A percentile compares a stretch with the other conserved stretches of the same genome.
Conservation (phyloP, 1,140 invertebrate genomes). For the Drosophila parabipectinata region DNA sequence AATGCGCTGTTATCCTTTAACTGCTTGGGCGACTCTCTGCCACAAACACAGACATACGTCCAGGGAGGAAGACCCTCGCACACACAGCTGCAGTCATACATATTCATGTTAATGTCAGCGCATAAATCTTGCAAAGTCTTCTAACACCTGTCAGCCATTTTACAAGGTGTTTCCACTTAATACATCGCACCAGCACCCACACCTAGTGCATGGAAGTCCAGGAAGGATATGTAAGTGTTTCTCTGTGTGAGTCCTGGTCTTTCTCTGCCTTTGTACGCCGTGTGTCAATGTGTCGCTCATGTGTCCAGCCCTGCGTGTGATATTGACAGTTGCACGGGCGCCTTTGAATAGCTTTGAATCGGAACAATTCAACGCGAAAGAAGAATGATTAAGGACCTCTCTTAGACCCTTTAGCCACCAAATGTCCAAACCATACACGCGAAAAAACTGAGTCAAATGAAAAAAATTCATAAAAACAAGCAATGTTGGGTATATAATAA, state of each 20-base stretch:
- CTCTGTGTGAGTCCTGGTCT: conserved; percentile 24
- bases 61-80: conserved; percentile 3
- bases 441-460: background rate
- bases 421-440: background rate
- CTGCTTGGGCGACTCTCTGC: conserved; percentile 64
- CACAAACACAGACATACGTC: conserved; percentile 23
- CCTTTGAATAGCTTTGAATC: conserved; percentile 38
- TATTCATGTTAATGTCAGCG: conserved; percentile 82
- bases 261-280: conserved; percentile 72
- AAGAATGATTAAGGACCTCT: conserved; percentile 1
- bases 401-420: conserved; percentile 6
- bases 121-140: conserved; percentile 82
- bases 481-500: no score
- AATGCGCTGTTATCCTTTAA: conserved; percentile 82
- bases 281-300: conserved; percentile 81
- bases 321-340: conserved; percentile 68
- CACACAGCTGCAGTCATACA: conserved; percentile 61
- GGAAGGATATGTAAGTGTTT: conserved; percentile 28
- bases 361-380: conserved; percentile 9
- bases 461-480: no score
- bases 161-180: conserved; percentile 82
- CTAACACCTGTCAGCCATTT: conserved; percentile 82
- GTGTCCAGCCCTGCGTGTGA: conserved; percentile 76
- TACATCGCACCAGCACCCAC: conserved; percentile 56
- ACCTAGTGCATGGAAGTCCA: conserved; percentile 8